phyloP scores from a whole-genome alignment of 2,888 invertebrate species.

The Drosophila niveifrons region DNA sequence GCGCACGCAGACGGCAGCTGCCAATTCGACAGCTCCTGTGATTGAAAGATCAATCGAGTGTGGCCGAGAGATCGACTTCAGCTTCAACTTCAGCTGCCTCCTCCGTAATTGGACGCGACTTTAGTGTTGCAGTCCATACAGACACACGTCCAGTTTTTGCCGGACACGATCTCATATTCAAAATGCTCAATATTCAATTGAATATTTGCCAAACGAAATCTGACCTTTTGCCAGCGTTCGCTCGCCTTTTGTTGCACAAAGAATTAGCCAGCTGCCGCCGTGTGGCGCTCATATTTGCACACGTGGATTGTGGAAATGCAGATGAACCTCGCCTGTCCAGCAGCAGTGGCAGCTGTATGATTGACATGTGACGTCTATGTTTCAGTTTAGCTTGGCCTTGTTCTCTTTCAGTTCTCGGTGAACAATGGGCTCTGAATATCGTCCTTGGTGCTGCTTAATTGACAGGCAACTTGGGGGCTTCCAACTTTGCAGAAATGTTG shows the following conservation, averaged over 20 bases:
- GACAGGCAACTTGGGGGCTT: slow-evolving; percentile 22
- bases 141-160: slow-evolving; percentile 17
- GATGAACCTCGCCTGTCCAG: slow-evolving; percentile 36
- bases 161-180: slow-evolving; percentile 51
- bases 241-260: slow-evolving; percentile 31
- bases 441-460: slow-evolving; percentile 29
- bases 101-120: slow-evolving; percentile 68
- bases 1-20: slow-evolving; percentile 60
- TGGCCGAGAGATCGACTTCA: slow-evolving; percentile 39
- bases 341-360: slow-evolving; percentile 26
- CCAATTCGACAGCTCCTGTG: slow-evolving; percentile 41
- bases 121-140: slow-evolving; percentile 31
- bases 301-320: slow-evolving; percentile 45
- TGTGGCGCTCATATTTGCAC: slow-evolving; percentile 46
- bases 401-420: slow-evolving; percentile 16
- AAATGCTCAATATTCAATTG: slow-evolving; percentile 11
- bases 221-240: slow-evolving; percentile 63
- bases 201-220: slow-evolving; percentile 58
- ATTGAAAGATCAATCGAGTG: slow-evolving; percentile 74
- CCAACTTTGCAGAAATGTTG: slow-evolving; percentile 49
- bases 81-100: slow-evolving; percentile 51
- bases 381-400: slow-evolving; percentile 5
- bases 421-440: slow-evolving; percentile 27
- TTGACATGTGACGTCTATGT: slow-evolving; percentile 35
- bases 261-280: slow-evolving; percentile 71